Evolutionary conservation across 2,888 invertebrate species (phyloP).

Genomic region (Furcula furcula): DNA sequence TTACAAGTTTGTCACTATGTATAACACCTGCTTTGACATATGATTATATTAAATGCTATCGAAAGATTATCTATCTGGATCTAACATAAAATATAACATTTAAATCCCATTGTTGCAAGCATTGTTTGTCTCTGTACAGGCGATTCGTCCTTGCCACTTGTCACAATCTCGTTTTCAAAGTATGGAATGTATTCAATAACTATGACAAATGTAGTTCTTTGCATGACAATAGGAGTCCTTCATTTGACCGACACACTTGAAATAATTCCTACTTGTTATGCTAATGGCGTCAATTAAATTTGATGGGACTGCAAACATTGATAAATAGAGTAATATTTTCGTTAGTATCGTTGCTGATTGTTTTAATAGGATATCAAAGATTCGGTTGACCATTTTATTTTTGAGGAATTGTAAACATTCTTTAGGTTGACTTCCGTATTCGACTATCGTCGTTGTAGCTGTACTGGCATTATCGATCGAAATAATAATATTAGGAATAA

Average conservation of each 20-base stretch:
- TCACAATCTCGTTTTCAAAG: slow-evolving; percentile 37
- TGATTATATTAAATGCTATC: slow-evolving; percentile 29
- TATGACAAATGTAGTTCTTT: slow-evolving; percentile 58
- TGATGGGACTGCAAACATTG: slow-evolving; percentile 37
- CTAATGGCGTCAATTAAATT: slow-evolving; percentile 47
- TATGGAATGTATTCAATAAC: slow-evolving; percentile 44
- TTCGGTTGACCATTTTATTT: not conserved
- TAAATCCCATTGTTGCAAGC: not conserved
- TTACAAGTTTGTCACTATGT: slow-evolving; percentile 39
- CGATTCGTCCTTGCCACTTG: slow-evolving; percentile 37
- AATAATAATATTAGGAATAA: too few species aligned
- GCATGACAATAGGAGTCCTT: slow-evolving; percentile 58
- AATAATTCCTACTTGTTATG: slow-evolving; percentile 56
- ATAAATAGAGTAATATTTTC: slow-evolving; percentile 24
- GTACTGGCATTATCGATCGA: too few species aligned
- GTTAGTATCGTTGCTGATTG: slow-evolving; percentile 4
- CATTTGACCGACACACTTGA: slow-evolving; percentile 49
- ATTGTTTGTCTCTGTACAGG: slow-evolving; percentile 23
- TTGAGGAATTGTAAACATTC: not conserved
- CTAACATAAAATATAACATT: slow-evolving; percentile 2
- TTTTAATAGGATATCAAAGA: not conserved
- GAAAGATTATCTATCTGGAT: slow-evolving; percentile 44
- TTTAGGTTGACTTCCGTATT: too few species aligned
- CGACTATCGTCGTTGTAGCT: too few species aligned
- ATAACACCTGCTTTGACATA: slow-evolving; percentile 41